A percentile compares a stretch with the other conserved stretches of the same genome.
Conservation (phyloP, 2,113 vertebrate species). For the Prionailurus bengalensis region DNA sequence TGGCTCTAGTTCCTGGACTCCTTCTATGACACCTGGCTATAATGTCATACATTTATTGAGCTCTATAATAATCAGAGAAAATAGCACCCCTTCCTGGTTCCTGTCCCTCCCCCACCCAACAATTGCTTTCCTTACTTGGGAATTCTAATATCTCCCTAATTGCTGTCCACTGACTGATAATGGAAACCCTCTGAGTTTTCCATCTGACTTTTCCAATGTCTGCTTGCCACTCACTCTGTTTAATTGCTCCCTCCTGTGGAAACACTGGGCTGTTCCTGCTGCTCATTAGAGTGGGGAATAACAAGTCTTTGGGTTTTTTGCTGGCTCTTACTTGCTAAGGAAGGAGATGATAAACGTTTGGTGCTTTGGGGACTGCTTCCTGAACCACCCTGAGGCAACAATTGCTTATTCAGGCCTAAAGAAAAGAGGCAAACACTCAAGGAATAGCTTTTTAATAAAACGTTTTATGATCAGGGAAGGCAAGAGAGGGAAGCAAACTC, state of each 20-base stretch:
- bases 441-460: slow-evolving; percentile 40
- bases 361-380: slow-evolving; percentile 36
- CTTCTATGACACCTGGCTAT: background rate
- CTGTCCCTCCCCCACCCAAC: background rate
- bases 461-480: background rate
- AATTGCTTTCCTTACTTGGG: slow-evolving; percentile 53
- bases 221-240: slow-evolving; percentile 77
- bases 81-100: background rate
- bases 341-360: background rate
- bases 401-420: background rate
- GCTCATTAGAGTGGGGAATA: slow-evolving; percentile 64
- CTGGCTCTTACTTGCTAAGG: background rate
- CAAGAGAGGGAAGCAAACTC: background rate
- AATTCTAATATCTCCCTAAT: slow-evolving; percentile 37
- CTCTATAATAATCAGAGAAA: background rate
- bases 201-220: slow-evolving; percentile 73
- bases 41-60: background rate
- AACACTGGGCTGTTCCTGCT: slow-evolving; percentile 65
- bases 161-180: slow-evolving; percentile 75
- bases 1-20: background rate
- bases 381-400: background rate
- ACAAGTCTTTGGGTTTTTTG: slow-evolving; percentile 37
- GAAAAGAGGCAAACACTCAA: background rate
- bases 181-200: background rate
- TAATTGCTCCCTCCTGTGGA: slow-evolving; percentile 80